phyloP scores from a whole-genome alignment of 2,888 invertebrate species.

The Spialia ferax region DNA sequence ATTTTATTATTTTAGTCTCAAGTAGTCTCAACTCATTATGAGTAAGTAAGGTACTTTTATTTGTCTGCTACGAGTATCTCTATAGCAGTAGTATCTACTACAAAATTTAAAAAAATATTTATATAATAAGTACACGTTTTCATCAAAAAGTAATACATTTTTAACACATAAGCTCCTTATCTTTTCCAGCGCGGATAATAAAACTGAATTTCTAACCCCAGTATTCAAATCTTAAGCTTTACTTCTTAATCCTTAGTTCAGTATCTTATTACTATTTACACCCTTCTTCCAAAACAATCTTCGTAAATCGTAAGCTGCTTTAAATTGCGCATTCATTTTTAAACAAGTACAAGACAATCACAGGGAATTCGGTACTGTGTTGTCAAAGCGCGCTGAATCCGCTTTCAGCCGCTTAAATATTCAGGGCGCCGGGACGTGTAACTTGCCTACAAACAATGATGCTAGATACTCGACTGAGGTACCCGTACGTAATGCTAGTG shows the following conservation, averaged over 20 bases:
- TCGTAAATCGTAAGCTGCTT: conserved; percentile 6
- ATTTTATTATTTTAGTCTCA: no score
- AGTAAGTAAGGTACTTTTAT: not conserved
- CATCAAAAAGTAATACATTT: no score
- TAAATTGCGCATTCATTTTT: conserved; percentile 1
- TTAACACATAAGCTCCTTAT: no score
- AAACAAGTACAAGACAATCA: conserved; percentile 12
- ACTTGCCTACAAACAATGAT: not conserved
- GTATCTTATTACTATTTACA: not conserved
- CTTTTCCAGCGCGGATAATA: no score
- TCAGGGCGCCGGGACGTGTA: conserved; percentile 21
- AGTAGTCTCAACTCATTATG: no score
- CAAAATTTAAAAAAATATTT: no score
- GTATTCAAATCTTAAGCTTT: not conserved
- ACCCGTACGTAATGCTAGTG: no score
- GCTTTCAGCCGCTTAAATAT: conserved; percentile 37
- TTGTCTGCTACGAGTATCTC: no score
- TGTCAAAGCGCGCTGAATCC: conserved; percentile 33
- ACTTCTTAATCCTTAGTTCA: not conserved
- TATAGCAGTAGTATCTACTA: no score
- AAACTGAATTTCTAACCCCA: no score
- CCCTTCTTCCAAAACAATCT: not conserved
- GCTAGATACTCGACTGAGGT: no score
- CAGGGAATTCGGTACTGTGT: conserved; percentile 11
- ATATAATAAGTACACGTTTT: no score